These are phyloP conservation scores for Trichechus manatus DNA, from an alignment of 2,113 vertebrate species.

Conservation along the genomic window DNA sequence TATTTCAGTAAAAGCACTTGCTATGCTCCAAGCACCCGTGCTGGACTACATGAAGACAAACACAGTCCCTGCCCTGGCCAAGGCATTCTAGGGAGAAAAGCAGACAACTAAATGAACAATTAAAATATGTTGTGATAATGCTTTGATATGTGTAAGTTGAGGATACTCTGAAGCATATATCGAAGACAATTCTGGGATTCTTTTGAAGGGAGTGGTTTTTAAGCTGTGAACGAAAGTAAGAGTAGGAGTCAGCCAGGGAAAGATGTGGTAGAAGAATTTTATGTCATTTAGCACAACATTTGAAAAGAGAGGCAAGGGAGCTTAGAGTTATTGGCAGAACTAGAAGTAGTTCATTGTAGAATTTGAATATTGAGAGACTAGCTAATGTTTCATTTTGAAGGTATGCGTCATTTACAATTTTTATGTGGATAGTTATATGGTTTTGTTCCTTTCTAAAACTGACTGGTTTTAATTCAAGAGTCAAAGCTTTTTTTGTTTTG, in stretches of 20 bases:
- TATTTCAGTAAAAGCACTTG: background rate
- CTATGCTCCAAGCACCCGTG: background rate
- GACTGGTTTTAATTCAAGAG: constrained; percentile 11
- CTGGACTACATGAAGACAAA: background rate
- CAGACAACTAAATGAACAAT: background rate
- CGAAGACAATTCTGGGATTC: background rate
- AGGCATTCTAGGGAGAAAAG: background rate
- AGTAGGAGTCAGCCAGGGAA: background rate
- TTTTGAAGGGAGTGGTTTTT: constrained; percentile 46
- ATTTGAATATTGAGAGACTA: background rate
- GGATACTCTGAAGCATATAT: background rate
- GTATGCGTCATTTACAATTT: background rate
- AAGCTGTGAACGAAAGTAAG: background rate
- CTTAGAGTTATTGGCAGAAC: background rate
- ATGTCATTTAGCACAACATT: background rate
- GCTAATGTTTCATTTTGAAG: background rate
- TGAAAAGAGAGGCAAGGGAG: background rate
- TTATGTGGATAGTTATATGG: background rate
- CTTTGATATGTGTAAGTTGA: background rate
- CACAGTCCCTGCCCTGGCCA: background rate
- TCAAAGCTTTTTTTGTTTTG: constrained; percentile 41
- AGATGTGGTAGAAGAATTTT: background rate
- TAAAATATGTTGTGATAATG: background rate
- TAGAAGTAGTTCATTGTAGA: background rate
- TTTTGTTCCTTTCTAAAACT: constrained; percentile 31